Conservation (phyloP, 2,888 invertebrate genomes). For the Eucriotettix oculatus region DNA sequence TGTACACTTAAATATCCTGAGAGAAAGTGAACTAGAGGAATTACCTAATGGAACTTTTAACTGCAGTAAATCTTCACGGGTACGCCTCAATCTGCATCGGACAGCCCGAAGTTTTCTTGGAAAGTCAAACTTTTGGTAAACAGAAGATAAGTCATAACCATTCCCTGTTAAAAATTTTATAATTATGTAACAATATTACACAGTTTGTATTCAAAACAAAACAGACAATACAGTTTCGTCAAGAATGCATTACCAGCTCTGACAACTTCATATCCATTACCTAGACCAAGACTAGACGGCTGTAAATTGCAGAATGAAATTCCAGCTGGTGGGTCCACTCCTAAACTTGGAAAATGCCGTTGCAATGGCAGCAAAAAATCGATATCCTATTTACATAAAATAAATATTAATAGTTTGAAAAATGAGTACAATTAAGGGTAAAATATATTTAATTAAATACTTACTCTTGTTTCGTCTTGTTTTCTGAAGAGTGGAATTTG, state of each 20-base stretch:
- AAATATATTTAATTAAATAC: not conserved
- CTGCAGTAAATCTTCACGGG: slow-evolving; percentile 1
- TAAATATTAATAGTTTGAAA: not conserved
- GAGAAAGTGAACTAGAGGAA: no score
- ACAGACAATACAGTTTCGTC: no score
- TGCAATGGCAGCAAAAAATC: not conserved
- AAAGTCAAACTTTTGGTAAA: slow-evolving; percentile 2
- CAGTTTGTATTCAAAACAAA: no score
- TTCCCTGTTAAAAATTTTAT: not conserved
- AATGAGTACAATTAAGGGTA: not conserved
- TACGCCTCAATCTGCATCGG: not conserved
- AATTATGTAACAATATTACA: not conserved
- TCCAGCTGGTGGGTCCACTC: slow-evolving; percentile 14
- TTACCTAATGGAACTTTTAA: slow-evolving; percentile 7
- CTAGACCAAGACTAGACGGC: slow-evolving; percentile 10
- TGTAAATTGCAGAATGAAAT: slow-evolving; percentile 13
- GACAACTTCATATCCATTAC: slow-evolving; percentile 13
- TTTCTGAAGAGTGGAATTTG: not conserved
- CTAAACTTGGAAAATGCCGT: slow-evolving; percentile 1
- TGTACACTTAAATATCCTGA: no score
- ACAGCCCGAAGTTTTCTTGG: slow-evolving; percentile 1
- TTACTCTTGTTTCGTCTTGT: not conserved
- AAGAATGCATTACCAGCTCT: slow-evolving; percentile 2
- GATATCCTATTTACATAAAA: not conserved
- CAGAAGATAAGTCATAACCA: not conserved